Conservation (phyloP, 2,113 vertebrate genomes). For the Zeus faber region DNA sequence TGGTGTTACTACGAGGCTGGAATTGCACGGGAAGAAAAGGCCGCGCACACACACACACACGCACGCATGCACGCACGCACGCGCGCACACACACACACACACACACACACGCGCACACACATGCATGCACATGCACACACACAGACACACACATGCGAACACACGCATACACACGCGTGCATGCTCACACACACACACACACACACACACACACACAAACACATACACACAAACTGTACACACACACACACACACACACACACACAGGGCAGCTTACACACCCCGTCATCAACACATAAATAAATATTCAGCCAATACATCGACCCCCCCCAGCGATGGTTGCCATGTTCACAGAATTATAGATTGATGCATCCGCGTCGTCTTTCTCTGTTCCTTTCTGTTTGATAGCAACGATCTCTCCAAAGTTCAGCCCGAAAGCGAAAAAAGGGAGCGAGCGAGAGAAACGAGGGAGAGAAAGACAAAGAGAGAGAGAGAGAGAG, state of each 20-base stretch:
- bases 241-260: background rate
- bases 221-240: background rate
- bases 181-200: constrained; percentile 21
- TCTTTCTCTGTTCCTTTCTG: background rate
- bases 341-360: background rate
- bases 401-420: background rate
- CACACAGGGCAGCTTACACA: background rate
- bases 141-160: background rate
- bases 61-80: background rate
- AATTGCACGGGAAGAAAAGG: too few species aligned
- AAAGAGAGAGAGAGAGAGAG: background rate
- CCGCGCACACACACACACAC: background rate
- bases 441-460: background rate
- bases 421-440: constrained; percentile 19
- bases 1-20: too few species aligned
- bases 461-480: background rate
- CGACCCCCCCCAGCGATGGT: constrained; percentile 13
- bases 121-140: background rate
- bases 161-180: background rate
- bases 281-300: constrained; percentile 14
- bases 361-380: background rate
- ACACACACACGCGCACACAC: background rate
- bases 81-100: background rate
- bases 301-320: constrained; percentile 15
- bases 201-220: constrained; percentile 11